These are phyloP conservation scores for Blennius ocellaris DNA, from an alignment of 2,113 vertebrate species.

Conservation along the genomic window DNA sequence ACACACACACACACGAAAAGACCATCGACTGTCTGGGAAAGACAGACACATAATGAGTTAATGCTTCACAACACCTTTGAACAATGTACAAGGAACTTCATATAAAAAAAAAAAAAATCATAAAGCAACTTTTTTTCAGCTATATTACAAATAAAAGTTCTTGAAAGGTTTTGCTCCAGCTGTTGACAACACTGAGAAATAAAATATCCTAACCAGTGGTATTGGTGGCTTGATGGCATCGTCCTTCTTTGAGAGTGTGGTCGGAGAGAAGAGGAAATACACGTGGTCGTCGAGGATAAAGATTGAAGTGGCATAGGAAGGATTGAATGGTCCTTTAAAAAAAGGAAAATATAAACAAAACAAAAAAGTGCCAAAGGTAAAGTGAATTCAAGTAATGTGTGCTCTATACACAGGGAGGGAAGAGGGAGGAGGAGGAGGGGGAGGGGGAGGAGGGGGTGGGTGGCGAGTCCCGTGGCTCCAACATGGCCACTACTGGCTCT, in stretches of 20 bases:
- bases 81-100: constrained; percentile 75
- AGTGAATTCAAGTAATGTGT: constrained; percentile 88
- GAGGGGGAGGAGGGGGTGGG: constrained; percentile 8
- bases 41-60: constrained; percentile 58
- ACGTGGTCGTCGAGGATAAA: constrained; percentile 44
- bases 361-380: constrained; percentile 88
- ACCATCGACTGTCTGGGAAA: too few species aligned
- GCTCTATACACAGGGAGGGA: constrained; percentile 75
- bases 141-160: constrained; percentile 74
- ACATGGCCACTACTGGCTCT: constrained; percentile 74
- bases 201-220: constrained; percentile 49
- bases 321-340: constrained; percentile 59
- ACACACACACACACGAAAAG: constrained; percentile 29
- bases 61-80: constrained; percentile 80
- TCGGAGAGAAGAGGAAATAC: constrained; percentile 3
- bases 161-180: constrained; percentile 41
- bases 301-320: constrained; percentile 57
- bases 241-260: constrained; percentile 41
- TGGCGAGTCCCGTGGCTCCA: constrained; percentile 52
- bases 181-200: constrained; percentile 56
- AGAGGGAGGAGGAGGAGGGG: not conserved
- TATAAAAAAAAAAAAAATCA: constrained; percentile 43
- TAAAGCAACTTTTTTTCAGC: constrained; percentile 57
- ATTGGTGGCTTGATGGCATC: constrained; percentile 25
- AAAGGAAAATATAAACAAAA: constrained; percentile 21